Evolutionary conservation across 2,797 vertebrate species (phyloP), one percentile per base, ranked within the genome.

Genomic region (Lepilemur ruficaudatus): DNA sequence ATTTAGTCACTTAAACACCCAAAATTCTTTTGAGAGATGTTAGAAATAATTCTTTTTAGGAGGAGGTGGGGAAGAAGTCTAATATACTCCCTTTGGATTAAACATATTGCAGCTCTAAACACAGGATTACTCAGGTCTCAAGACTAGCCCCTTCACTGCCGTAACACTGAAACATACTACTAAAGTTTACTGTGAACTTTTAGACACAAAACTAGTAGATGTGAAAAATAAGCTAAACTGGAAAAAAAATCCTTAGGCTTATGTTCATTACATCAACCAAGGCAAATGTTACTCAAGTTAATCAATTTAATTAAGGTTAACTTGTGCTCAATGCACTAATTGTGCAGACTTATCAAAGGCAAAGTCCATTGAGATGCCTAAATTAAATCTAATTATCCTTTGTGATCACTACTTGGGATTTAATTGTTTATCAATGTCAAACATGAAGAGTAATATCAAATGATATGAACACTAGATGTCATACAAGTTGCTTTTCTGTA

Each of bases 261-360:
- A 48, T 32, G 30, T 80, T 83, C 67, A 76, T 92, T 87, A 38
- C 83, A 87, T 73, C 52, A 93, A 94, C 89, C 15, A 81, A 91
- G 76, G 67, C 46, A 96, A 97, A 38, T 80, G 91, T 46, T 61
- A 30, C 11, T 87, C 88, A 82, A 52, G 52, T 84, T 97, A 93
- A 94, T 93, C 67, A 86, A 97, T 35, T 65, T 95, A n/a, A 93
- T 35, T 46, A 75, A 75, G 88, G 83, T 97, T 95, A 95, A 55
- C 50, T 87, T 35, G 89, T 85, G 28, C 28, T 65, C 72, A 88
- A 23, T 57, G 6, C 23, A 81, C 50, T 38, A 90, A 97, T 91
- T 95, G 92, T 78, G 41, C 69, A 86, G 30, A 57, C 76, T 65
- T 52, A 85, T 96, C 88, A 93, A 76, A 94, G 85, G n/a, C 69